Percentiles rank a stretch among this genome's conserved stretches.
Evolutionary conservation across 2,113 vertebrate genomes (phyloP).

Genomic region (Trachemys scripta): DNA sequence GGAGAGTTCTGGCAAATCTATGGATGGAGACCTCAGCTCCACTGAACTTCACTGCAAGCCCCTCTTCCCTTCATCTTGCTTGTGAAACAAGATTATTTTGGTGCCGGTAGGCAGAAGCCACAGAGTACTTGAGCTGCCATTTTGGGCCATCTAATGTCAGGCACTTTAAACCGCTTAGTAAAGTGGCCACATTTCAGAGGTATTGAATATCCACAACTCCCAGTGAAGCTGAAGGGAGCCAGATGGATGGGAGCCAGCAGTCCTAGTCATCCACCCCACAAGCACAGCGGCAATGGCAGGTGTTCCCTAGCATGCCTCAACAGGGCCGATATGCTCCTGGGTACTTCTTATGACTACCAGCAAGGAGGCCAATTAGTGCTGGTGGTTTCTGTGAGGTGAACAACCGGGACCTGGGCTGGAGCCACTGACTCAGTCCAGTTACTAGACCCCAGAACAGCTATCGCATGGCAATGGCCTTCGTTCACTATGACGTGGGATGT

Average conservation of each 20-base stretch:
- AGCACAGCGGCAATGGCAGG: rapidly evolving
- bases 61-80: background rate
- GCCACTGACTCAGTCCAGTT: background rate
- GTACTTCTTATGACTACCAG: background rate
- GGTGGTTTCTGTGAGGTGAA: background rate
- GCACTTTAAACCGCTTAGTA: background rate
- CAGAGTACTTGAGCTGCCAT: background rate
- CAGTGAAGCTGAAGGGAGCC: background rate
- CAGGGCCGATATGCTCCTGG: background rate
- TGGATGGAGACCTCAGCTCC: background rate
- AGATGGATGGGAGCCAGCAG: background rate
- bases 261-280: background rate
- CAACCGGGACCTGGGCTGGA: background rate
- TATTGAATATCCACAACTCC: background rate
- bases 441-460: too few relatives aligned
- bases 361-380: background rate
- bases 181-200: background rate
- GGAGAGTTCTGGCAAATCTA: background rate
- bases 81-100: background rate
- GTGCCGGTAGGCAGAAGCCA: rapidly evolving
- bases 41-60: background rate
- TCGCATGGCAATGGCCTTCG: background rate
- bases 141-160: background rate
- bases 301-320: background rate
- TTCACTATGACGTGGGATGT: background rate